Percentiles rank a stretch among this genome's conserved stretches.
These are phyloP conservation scores for Numida meleagris DNA, from an alignment of 2,113 vertebrate genomes.

Conservation along the genomic window DNA sequence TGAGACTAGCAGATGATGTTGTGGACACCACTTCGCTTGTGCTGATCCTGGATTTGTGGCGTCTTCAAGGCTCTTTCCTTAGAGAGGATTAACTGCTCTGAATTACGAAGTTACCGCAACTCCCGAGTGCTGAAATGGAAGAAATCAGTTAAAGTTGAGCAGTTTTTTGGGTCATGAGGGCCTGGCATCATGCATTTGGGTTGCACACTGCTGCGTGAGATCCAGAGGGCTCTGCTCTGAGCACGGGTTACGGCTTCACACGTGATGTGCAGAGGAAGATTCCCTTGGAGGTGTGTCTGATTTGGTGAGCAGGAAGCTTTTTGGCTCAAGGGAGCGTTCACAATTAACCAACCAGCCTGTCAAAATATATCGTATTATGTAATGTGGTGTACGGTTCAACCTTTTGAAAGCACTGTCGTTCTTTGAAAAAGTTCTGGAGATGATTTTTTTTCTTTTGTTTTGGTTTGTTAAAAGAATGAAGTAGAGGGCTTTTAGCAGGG, in stretches of 20 bases:
- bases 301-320: conserved; percentile 31
- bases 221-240: not conserved
- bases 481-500: not conserved
- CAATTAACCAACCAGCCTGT: conserved; percentile 1
- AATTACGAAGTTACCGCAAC: not conserved
- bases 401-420: not conserved
- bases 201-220: not conserved
- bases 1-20: not conserved
- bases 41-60: not conserved
- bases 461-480: not conserved
- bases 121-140: not conserved
- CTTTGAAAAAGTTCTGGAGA: not conserved
- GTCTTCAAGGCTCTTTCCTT: not conserved
- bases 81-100: not conserved
- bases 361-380: not conserved
- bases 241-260: accelerated
- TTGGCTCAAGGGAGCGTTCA: conserved; percentile 11
- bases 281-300: not conserved
- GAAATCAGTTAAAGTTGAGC: not conserved
- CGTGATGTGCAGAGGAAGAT: not conserved
- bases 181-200: accelerated
- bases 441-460: not conserved
- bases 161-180: not conserved
- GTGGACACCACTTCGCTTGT: not conserved
- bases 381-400: not conserved